phyloP scores from a whole-genome alignment of 2,888 invertebrate genomes.

The Pheosia gnoma region DNA sequence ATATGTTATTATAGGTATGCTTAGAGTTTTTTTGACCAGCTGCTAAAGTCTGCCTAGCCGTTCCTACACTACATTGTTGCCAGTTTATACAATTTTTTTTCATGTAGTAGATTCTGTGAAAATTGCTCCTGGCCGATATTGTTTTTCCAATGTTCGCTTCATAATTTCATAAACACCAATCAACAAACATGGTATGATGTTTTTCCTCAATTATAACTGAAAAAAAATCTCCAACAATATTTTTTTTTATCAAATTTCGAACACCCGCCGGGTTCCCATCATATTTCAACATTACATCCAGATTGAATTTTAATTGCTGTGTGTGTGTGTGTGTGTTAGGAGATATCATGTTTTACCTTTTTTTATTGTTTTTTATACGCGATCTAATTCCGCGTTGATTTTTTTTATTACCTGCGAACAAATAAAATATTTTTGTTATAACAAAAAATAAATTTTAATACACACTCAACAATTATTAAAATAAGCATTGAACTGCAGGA shows the following conservation, averaged over 20 bases:
- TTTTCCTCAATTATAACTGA: constrained; percentile 7
- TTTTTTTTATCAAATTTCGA: constrained; percentile 9
- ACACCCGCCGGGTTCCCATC: constrained; percentile 9
- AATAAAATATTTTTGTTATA: constrained; percentile 11
- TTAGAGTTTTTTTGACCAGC: too few species aligned
- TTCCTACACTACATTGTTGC: too few species aligned
- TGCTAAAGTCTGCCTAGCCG: too few species aligned
- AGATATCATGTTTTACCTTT: constrained; percentile 11
- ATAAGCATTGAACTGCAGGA: too few species aligned
- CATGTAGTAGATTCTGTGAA: too few species aligned
- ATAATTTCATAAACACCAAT: constrained; percentile 27
- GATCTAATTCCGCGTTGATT: constrained; percentile 13
- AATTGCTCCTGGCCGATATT: neutral
- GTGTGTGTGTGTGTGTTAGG: constrained; percentile 6
- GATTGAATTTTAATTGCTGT: constrained; percentile 33
- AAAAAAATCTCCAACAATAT: constrained; percentile 15
- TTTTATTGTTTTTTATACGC: constrained; percentile 3
- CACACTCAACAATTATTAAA: too few species aligned
- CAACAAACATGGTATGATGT: neutral
- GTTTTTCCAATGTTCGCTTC: constrained; percentile 26
- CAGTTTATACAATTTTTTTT: too few species aligned
- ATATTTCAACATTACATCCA: constrained; percentile 23
- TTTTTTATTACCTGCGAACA: constrained; percentile 29
- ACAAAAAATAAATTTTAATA: constrained; percentile 6
- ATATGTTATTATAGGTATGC: too few species aligned